Evolutionary conservation across 2,797 vertebrate genomes (phyloP).

Genomic region (Meriones psammophilus): DNA sequence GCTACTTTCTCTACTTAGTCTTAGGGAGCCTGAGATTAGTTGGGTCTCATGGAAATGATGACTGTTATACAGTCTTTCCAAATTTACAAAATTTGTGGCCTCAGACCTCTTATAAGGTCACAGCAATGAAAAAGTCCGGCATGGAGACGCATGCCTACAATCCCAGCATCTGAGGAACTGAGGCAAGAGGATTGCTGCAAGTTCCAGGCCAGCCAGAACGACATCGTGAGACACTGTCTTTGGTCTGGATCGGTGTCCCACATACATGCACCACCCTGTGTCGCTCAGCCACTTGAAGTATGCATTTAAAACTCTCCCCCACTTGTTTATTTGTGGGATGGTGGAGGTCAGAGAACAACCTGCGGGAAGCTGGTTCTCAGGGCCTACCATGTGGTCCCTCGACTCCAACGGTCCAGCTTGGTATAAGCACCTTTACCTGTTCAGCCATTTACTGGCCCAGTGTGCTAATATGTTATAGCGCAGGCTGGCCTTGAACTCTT

Average conservation of each 20-base stretch:
- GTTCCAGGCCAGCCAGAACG: not conserved
- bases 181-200: not conserved
- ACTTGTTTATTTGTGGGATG: not conserved
- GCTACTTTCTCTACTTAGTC: not conserved
- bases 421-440: not conserved
- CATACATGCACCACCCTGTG: not conserved
- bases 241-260: not conserved
- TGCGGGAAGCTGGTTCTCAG: not conserved
- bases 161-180: not conserved
- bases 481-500: not conserved
- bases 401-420: not conserved
- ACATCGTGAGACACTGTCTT: not conserved
- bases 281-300: not conserved
- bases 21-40: not conserved
- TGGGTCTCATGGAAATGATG: not conserved
- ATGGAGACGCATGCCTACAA: not conserved
- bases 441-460: not conserved
- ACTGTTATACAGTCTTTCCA: not conserved
- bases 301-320: not conserved
- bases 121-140: not conserved
- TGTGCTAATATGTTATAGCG: not conserved
- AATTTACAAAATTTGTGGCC: constrained; percentile 38
- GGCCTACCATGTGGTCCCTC: not conserved
- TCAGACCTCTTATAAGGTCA: not conserved
- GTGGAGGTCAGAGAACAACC: not conserved